Base-by-base conservation (phyloP, 2,113 vertebrate genomes). In the Alces alces region DNA sequence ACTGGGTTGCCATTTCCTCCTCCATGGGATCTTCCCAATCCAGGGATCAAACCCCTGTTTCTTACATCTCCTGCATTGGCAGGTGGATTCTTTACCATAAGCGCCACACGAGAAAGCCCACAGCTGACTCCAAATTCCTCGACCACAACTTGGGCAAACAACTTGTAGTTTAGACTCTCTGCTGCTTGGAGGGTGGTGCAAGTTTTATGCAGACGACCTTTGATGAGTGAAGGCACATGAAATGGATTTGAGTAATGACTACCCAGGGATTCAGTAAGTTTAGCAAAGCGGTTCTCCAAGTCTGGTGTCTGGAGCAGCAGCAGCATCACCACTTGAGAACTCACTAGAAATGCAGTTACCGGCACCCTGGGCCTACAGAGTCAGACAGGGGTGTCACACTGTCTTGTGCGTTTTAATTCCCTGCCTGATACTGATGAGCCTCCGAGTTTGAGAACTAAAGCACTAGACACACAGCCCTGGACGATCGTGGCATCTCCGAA, bases 281-380 rank as follows among this genome's bases (percentile, higher is more conserved):
- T 23, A 8, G 50, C 79, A 14, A 23, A 54, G 47, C 0, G 10
- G 57, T 28, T 82, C 57, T 82, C 43, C 12, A 50, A 13, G 43
- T 80, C 25, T 27, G 54, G 39, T 36, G 43, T 58, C 76, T 5
- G 23, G 14, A 27, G 52, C 70, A 16, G 66, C 28, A 1, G 19
- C 28, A 50, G 2, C 57, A 66, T 5, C 64, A 11, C n/a, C 66
- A 70, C n/a, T 39, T 15, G 45, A 33, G 78, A 64, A 64, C 45
- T 27, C 25, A 14, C 25, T 10, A 64, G 57, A 27, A 50, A 36
- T 0, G 55, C 7, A n/a, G 4, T 3, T 14, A 6, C 47, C 1
- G 1, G 47, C 33, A 23, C 17, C 64, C 52, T 0, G 2, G 73
- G 13, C 28, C 13, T 33, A 9, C 21, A 0, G 23, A 27, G 14